Evolutionary conservation across 1,140 invertebrate species (phyloP), one percentile per base, ranked within the genome.

Genomic region (Drosophila persimilis): DNA sequence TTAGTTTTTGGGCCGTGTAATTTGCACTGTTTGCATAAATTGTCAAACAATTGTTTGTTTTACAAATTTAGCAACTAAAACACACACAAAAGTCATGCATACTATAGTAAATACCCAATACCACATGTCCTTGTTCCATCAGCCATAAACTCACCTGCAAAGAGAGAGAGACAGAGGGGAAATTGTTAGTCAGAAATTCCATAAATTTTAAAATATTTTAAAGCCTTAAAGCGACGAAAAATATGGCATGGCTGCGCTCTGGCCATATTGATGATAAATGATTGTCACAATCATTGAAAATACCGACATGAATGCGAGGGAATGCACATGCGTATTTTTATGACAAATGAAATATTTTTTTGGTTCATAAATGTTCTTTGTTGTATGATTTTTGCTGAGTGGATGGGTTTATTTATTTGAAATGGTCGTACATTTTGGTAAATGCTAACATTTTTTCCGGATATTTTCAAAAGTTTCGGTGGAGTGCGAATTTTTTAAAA

Each of bases 61-160:
- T 69, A 55, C 47, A 69, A 69, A 57, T 69, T 65, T 59, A 20
- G 48, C 11, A 65, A 59, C 44, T 20, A 51, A 43, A 52, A 50
- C 17, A 54, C 15, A 52, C 44, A 57, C 48, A 67, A 65, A 63
- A 43, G 22, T 8, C n/a, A 31, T 41, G 15, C 17, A 22, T 22
- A 55, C 51, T 63, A 22, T 22, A 55, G 55, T 63, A 53, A 47
- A 41, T 61, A 35, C 46, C 46, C 41, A 17, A 58, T 43, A 51
- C 46, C 29, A 56, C 44, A 45, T 67, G 44, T 60, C 62, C 60
- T 45, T 58, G 20, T 31, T 48, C 62, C 46, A 31, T 50, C 41
- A 53, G 52, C 48, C 39, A 26, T 39, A 13, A 41, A 73, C 81
- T 88, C 66, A 86, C 81, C 83, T 88, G 81, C 59, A 88, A 72